These are phyloP conservation scores for Hesperia comma DNA, from an alignment of 2,888 invertebrate species.

Conservation along the genomic window DNA sequence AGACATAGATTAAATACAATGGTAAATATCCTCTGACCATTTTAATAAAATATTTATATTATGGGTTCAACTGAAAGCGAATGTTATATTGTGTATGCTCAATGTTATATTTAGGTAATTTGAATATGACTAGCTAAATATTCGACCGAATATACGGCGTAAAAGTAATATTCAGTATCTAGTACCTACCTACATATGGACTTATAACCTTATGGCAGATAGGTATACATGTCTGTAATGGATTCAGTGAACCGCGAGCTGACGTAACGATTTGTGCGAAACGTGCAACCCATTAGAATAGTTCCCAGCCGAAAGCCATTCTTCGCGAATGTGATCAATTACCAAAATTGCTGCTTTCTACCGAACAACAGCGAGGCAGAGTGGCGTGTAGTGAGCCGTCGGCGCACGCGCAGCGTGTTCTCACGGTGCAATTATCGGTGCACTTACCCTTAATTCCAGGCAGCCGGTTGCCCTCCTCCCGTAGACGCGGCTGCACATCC, in stretches of 20 bases:
- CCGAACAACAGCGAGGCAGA: conserved; percentile 18
- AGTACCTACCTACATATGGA: too few species aligned
- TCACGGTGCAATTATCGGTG: conserved; percentile 80
- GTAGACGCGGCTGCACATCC: conserved; percentile 35
- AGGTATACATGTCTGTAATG: neutral
- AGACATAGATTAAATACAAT: too few species aligned
- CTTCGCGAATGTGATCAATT: conserved; percentile 19
- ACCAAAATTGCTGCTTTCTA: conserved; percentile 27
- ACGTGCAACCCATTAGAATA: conserved; percentile 6
- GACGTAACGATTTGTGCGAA: neutral
- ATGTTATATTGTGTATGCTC: too few species aligned
- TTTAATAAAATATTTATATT: too few species aligned
- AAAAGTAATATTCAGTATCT: too few species aligned
- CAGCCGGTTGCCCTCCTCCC: conserved; percentile 60
- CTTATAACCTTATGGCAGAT: too few species aligned
- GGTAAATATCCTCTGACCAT: too few species aligned
- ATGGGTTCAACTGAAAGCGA: too few species aligned
- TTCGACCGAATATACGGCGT: too few species aligned
- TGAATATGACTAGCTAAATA: too few species aligned
- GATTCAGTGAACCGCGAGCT: neutral
- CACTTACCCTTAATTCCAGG: conserved; percentile 75
- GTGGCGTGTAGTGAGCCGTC: conserved; percentile 41
- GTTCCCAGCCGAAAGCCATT: conserved; percentile 6
- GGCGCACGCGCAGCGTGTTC: conserved; percentile 57
- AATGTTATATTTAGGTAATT: too few species aligned